Evolutionary conservation across 2,888 invertebrate genomes (phyloP).

Genomic region (Himalopsyche japonica): DNA sequence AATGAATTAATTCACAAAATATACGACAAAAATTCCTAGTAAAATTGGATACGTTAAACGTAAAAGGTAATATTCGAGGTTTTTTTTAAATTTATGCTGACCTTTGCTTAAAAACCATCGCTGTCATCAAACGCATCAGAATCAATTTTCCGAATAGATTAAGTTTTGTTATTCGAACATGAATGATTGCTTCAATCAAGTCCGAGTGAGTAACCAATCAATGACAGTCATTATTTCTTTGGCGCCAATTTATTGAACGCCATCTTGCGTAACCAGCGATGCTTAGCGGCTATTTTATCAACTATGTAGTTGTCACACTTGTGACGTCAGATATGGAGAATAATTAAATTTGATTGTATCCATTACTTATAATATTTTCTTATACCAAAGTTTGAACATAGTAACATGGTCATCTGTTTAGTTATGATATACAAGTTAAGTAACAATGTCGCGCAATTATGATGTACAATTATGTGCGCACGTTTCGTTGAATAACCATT

Average conservation of each 20-base stretch:
- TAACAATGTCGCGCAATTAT: too few species aligned
- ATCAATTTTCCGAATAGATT: background rate
- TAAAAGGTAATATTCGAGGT: background rate
- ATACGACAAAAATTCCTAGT: too few species aligned
- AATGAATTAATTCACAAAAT: too few species aligned
- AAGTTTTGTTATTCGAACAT: conserved; percentile 1
- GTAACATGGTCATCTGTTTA: too few species aligned
- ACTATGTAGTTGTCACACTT: background rate
- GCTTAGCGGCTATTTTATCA: background rate
- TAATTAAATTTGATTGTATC: background rate
- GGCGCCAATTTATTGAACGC: conserved; percentile 26
- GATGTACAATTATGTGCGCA: too few species aligned
- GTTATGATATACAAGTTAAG: too few species aligned
- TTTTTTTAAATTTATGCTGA: background rate
- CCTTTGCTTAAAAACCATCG: background rate
- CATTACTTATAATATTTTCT: too few species aligned
- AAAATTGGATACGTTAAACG: too few species aligned
- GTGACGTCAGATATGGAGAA: background rate
- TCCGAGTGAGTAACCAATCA: conserved; percentile 25
- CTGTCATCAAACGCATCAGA: background rate
- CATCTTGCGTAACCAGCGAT: conserved; percentile 6
- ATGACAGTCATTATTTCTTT: conserved; percentile 17
- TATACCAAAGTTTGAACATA: too few species aligned
- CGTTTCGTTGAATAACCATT: too few species aligned
- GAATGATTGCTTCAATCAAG: conserved; percentile 19